Base-by-base conservation (phyloP, 1,140 invertebrate genomes). In the Bombus turneri region DNA sequence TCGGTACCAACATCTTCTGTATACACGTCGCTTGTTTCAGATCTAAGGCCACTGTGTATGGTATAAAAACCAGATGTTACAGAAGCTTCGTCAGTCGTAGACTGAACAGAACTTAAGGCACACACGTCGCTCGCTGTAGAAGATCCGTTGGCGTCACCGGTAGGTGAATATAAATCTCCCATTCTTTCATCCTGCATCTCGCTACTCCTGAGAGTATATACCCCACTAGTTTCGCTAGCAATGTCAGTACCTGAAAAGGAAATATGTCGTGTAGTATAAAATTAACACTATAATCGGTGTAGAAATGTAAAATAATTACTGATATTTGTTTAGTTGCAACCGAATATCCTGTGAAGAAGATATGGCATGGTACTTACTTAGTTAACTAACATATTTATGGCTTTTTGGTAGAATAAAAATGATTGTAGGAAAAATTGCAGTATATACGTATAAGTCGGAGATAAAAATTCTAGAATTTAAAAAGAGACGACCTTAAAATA, bases 131-230 rank as follows among this genome's bases (percentile, higher is more conserved):
- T 94, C 12, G 93, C 93, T 22, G 90, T 89, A 8, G 93, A 94
- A 0, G 94, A 95, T 31, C 92, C 93, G 77, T 95, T 95, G 6
- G 91, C 90, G 57, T 94, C 92, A 13, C 90, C 90, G 12, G 85
- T 91, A 1, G 94, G 91, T 18, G 93, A 94, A 41, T 94, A 94
- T 22, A 95, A 62, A 12, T 87, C 82, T 8, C 87, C 88, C 68
- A 94, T 92, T 34, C 87, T 89, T 73, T 95, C 95, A 79, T 95
- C 94, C 47, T 95, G 93, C 74, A 97, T 95, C 91, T 97, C 97
- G 86, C 97, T 97, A 88, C 97, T 97, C 57, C 96, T 96, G 93
- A 97, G 95, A 0, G 97, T 97, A 86, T 98, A 97, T 1, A 98
- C 97, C 0, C 97, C 97, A 85, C 97, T 97, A 0, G 97, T 97